These are phyloP conservation scores for Zalophus californianus DNA, from an alignment of 2,797 vertebrate genomes.

Conservation along the genomic window DNA sequence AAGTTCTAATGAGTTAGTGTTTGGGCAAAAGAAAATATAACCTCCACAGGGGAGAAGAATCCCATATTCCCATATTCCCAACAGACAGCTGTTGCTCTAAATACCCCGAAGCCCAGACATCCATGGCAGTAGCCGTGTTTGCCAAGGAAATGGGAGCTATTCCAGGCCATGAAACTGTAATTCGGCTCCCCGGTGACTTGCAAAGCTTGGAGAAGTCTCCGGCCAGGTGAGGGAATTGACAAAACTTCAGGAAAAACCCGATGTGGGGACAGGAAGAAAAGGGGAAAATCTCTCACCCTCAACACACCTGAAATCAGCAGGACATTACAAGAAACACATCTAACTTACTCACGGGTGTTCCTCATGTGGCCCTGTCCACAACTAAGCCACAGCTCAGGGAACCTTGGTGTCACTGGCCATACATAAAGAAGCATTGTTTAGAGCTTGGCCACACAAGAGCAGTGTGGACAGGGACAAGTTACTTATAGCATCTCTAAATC, in stretches of 20 bases:
- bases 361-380: too few relatives aligned
- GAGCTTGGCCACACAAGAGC: neutral
- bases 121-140: rapidly evolving
- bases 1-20: neutral
- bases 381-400: neutral
- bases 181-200: neutral
- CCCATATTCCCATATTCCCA: neutral
- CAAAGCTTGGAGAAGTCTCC: neutral
- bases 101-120: neutral
- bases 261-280: neutral
- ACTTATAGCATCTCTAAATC: neutral
- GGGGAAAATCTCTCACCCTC: too few relatives aligned
- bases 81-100: neutral
- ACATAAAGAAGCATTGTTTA: neutral
- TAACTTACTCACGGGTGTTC: neutral
- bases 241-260: neutral
- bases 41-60: neutral
- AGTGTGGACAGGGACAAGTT: too few relatives aligned
- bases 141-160: neutral
- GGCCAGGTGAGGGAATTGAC: neutral
- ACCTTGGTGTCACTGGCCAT: rapidly evolving
- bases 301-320: neutral
- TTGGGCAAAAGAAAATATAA: neutral
- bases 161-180: neutral
- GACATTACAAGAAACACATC: neutral